Evolutionary conservation across 2,797 vertebrate genomes (phyloP).

Genomic region (Gymnothorax reevesii): DNA sequence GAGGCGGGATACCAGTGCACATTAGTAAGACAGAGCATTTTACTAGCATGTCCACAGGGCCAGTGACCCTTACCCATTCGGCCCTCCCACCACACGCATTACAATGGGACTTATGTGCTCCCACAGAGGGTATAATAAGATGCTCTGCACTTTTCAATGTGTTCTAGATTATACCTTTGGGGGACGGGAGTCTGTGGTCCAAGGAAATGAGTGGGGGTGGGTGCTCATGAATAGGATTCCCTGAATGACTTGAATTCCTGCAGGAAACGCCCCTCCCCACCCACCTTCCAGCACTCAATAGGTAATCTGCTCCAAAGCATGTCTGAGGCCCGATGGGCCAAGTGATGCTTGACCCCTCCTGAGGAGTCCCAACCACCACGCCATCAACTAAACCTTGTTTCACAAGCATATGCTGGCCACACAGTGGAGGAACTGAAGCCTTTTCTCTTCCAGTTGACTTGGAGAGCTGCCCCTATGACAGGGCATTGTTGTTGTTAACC

Average conservation of each 20-base stretch:
- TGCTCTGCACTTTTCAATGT: constrained; percentile 50
- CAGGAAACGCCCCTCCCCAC: constrained; percentile 35
- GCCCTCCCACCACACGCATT: constrained; percentile 40
- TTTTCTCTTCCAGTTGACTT: constrained; percentile 49
- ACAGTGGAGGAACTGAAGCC: constrained; percentile 51
- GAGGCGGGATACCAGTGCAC: not conserved
- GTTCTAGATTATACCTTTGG: constrained; percentile 51
- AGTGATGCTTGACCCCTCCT: constrained; percentile 53
- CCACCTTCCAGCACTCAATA: constrained; percentile 33
- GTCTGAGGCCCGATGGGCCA: constrained; percentile 52
- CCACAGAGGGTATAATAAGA: constrained; percentile 47
- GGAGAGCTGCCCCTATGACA: constrained; percentile 51
- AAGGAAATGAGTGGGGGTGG: constrained; percentile 38
- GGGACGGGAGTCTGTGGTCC: constrained; percentile 5
- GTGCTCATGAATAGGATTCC: constrained; percentile 55
- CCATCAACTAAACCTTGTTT: constrained; percentile 47
- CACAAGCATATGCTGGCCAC: constrained; percentile 63
- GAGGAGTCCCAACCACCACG: constrained; percentile 54
- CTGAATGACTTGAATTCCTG: constrained; percentile 67
- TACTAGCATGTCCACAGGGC: constrained; percentile 15
- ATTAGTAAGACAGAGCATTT: not conserved
- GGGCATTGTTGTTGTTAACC: constrained; percentile 61
- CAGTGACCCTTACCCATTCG: constrained; percentile 13
- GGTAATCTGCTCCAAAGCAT: constrained; percentile 45
- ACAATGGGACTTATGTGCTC: constrained; percentile 43